Evolutionary conservation across 2,888 invertebrate genomes (phyloP).

Genomic region (Habrosyne pyritoides): DNA sequence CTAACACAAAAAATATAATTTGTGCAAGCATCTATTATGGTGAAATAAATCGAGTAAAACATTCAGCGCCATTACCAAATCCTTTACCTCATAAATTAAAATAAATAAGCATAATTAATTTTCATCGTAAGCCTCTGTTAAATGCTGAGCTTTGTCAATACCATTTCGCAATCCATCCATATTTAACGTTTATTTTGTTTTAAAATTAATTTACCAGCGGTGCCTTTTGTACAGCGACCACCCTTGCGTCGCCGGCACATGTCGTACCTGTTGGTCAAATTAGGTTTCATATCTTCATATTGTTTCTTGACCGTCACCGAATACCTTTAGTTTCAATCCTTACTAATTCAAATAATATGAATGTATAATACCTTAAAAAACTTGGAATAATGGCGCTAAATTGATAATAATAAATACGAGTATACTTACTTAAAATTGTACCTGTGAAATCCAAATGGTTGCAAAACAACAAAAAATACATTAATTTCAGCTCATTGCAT

Average conservation of each 20-base stretch:
- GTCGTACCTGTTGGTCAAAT: conserved; percentile 93
- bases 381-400: conserved; percentile 75
- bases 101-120: conserved; percentile 74
- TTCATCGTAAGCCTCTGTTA: conserved; percentile 78
- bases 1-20: conserved; percentile 22
- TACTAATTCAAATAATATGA: not conserved
- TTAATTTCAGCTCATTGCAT: conserved; percentile 12
- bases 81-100: conserved; percentile 77
- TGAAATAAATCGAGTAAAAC: conserved; percentile 38
- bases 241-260: conserved; percentile 98
- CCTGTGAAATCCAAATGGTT: conserved; percentile 36
- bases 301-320: conserved; percentile 36
- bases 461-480: conserved; percentile 24
- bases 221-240: conserved; percentile 98
- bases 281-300: conserved; percentile 63
- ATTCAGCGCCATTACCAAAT: conserved; percentile 83
- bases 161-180: conserved; percentile 65
- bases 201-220: conserved; percentile 93
- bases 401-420: conserved; percentile 27
- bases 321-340: not conserved
- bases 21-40: conserved; percentile 40
- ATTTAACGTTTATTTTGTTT: conserved; percentile 53
- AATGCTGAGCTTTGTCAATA: conserved; percentile 62
- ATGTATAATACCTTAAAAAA: conserved; percentile 15
- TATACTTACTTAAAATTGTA: conserved; percentile 48